Evolutionary conservation across 2,797 vertebrate genomes (phyloP), one percentile per base, ranked within the genome.

Genomic region (Sebastes melanostomus): DNA sequence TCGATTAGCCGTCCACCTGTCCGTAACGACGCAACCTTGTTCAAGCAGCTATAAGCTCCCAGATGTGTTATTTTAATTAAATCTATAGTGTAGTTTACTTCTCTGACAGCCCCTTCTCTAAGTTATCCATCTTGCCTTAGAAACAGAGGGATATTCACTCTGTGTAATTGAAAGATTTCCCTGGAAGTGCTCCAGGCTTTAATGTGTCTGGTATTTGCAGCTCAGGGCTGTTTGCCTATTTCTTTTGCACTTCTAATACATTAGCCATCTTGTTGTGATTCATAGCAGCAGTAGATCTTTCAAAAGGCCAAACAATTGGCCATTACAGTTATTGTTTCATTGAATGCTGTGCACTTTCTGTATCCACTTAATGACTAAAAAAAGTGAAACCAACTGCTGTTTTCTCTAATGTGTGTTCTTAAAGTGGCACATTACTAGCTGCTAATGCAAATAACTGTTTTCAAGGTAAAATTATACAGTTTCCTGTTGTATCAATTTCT

Each of bases 21-120:
- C 82, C 30, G 30, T 89, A 88, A 72, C 27, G 3, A 80, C 36
- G 6, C 72, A 75, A 77, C 63, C 66, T 73, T 78, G 72, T 85
- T 84, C 85, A 72, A 91, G 82, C 80, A 80, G 71, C 69, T 89
- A 75, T 88, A 90, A 89, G 89, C 92, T 93, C 86, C 92, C 85
- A 93, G 87, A 95, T 90, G 95, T 94, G 94, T 95, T 95, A 93
- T 92, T 95, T 92, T 96, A 95, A 96, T 96, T 96, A 95, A 96
- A 96, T 96, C 93, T 94, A 95, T 95, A 90, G 94, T 91, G 91
- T 92, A 92, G 92, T 95, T 95, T 95, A 94, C 93, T 94, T 94
- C 89, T 93, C 93, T 93, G 94, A 93, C 93, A 93, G 89, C 85
- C 77, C 84, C 69, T 91, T 92, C 91, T 91, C 86, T 67, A 79